Evolutionary conservation across 1,140 invertebrate genomes (phyloP).

Genomic region (Samia ricini): DNA sequence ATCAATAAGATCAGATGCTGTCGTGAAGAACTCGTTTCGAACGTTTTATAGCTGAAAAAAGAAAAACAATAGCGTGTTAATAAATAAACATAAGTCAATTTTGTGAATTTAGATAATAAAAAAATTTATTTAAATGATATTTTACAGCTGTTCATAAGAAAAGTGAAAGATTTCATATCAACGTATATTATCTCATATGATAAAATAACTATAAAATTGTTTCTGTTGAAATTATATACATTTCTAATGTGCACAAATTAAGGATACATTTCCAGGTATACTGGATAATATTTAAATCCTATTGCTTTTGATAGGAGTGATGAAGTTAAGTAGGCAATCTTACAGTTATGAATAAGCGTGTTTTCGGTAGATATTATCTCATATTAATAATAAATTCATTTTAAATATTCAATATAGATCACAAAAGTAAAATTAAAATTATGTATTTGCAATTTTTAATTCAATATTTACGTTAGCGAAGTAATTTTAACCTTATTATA

Average conservation of each 20-base stretch:
- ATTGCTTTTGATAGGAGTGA: neutral
- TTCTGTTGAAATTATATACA: no score
- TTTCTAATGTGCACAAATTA: neutral
- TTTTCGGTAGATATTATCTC: no score
- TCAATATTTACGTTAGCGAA: no score
- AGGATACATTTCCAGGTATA: neutral
- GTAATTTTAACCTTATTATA: no score
- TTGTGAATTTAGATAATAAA: neutral
- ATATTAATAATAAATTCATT: no score
- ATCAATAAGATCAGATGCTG: neutral
- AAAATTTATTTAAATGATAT: neutral
- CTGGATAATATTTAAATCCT: neutral
- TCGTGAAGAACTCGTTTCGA: neutral
- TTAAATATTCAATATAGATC: no score
- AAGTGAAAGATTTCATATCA: no score
- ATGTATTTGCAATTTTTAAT: no score
- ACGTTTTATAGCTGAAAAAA: neutral
- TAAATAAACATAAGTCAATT: neutral
- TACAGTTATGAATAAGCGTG: no score
- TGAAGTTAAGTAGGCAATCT: neutral
- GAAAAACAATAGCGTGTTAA: neutral
- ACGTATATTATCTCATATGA: no score
- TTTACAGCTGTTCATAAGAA: neutral
- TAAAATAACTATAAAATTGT: no score
- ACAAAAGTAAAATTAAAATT: no score